These are phyloP conservation scores for Ichneumon xanthorius DNA, from an alignment of 2,888 invertebrate genomes.

Conservation along the genomic window DNA sequence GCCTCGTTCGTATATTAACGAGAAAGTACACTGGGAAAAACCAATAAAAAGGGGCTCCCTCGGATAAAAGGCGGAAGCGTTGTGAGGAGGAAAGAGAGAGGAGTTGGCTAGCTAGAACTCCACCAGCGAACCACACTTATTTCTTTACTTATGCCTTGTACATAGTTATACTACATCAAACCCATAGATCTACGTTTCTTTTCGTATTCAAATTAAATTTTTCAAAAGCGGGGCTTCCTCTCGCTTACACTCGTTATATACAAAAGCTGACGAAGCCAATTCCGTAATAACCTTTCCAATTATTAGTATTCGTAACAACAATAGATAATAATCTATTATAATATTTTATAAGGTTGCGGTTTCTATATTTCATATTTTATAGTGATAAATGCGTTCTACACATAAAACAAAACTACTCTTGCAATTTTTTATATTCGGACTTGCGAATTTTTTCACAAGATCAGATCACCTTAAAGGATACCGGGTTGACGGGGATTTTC, in stretches of 20 bases:
- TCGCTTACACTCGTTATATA: not conserved
- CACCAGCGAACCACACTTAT: not conserved
- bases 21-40: constrained; percentile 39
- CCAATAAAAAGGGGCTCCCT: constrained; percentile 40
- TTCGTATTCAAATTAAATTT: constrained; percentile 60
- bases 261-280: no score
- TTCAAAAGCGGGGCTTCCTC: constrained; percentile 32
- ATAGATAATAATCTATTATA: no score
- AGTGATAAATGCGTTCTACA: no score
- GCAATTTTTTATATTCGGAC: no score
- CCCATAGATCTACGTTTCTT: constrained; percentile 33
- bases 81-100: not conserved
- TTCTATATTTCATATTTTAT: no score
- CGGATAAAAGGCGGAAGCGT: not conserved
- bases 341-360: no score
- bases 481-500: no score
- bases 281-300: no score
- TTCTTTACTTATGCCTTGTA: not conserved
- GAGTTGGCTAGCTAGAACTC: not conserved
- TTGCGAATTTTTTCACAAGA: no score
- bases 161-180: not conserved
- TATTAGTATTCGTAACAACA: no score
- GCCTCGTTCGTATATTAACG: constrained; percentile 30
- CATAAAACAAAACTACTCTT: no score
- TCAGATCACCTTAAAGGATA: no score